phyloP scores from a whole-genome alignment of 2,113 vertebrate genomes.

The Myanophis thanlyinensis region DNA sequence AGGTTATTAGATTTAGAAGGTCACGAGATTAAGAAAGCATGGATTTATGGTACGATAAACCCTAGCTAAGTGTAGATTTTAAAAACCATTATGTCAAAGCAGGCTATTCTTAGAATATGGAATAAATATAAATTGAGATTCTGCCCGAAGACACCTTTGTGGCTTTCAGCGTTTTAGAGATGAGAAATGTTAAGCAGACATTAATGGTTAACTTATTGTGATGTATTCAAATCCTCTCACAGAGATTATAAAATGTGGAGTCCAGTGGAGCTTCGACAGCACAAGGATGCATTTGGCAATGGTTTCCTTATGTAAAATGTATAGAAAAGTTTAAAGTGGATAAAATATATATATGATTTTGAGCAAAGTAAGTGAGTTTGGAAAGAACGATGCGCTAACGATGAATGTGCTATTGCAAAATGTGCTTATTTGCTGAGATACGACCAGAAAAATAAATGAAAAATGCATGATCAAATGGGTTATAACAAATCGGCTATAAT shows the following conservation, averaged over 20 bases:
- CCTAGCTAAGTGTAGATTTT: background rate
- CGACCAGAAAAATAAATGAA: background rate
- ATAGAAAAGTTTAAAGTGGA: background rate
- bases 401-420: background rate
- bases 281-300: background rate
- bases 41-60: background rate
- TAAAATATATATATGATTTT: background rate
- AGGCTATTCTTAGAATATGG: background rate
- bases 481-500: background rate
- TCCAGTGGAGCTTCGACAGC: background rate
- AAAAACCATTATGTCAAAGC: background rate
- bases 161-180: background rate
- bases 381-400: background rate
- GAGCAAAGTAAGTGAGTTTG: background rate
- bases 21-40: background rate
- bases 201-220: background rate
- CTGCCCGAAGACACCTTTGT: background rate
- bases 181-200: background rate
- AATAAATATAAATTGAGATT: background rate
- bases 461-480: background rate
- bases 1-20: background rate
- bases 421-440: no score
- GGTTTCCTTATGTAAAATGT: background rate
- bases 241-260: background rate
- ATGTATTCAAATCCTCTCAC: background rate